These are phyloP conservation scores for Philopedon plagiatum DNA, from an alignment of 2,888 invertebrate genomes.

Conservation along the genomic window DNA sequence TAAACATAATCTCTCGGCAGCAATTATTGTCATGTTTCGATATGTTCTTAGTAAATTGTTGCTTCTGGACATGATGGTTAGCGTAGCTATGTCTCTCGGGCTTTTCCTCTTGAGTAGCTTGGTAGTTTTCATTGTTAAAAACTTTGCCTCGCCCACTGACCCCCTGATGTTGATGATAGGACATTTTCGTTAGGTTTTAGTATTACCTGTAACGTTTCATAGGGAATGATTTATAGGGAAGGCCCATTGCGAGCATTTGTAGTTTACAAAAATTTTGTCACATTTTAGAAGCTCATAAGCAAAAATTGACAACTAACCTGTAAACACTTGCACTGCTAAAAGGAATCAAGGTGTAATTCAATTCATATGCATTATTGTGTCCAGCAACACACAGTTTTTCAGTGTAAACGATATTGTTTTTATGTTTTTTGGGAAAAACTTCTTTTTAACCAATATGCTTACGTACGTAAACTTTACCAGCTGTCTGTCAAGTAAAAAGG, in stretches of 20 bases:
- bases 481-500: background rate
- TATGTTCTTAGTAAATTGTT: constrained; percentile 53
- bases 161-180: constrained; percentile 50
- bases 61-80: no score
- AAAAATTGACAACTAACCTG: constrained; percentile 15
- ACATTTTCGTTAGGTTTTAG: constrained; percentile 42
- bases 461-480: constrained; percentile 15
- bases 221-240: no score
- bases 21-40: constrained; percentile 61
- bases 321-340: background rate
- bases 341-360: background rate
- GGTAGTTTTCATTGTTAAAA: constrained; percentile 31
- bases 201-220: constrained; percentile 23
- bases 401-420: background rate
- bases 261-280: background rate
- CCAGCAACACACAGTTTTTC: background rate
- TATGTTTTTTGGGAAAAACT: background rate
- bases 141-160: constrained; percentile 56
- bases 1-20: constrained; percentile 66
- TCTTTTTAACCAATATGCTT: background rate
- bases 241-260: background rate
- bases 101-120: background rate
- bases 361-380: background rate
- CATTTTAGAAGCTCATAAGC: background rate
- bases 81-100: no score